Evolutionary conservation across 1,140 invertebrate species (phyloP).

Genomic region (Meteorus sp.): DNA sequence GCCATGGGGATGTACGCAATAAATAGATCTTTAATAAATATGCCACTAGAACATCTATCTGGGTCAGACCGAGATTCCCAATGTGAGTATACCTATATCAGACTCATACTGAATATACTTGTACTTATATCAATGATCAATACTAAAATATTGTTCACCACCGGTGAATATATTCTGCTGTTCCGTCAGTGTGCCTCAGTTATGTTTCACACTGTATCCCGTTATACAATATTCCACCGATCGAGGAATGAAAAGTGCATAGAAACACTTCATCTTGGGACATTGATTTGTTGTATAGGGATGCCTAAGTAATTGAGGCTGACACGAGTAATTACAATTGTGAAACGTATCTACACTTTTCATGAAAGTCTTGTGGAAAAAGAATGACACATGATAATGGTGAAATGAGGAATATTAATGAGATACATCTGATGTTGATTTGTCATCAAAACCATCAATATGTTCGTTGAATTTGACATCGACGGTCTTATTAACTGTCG

Average conservation of each 20-base stretch:
- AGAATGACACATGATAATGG: no score
- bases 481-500: slow-evolving; percentile 31
- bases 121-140: no score
- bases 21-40: slow-evolving; percentile 52
- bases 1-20: slow-evolving; percentile 36
- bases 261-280: neutral
- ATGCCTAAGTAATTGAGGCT: no score
- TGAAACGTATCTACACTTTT: no score
- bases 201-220: neutral
- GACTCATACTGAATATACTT: neutral
- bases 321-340: no score
- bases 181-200: no score
- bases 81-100: neutral
- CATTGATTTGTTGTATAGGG: neutral
- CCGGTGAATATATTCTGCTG: no score
- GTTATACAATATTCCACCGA: neutral
- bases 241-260: neutral
- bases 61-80: slow-evolving; percentile 3
- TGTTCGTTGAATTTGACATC: no score
- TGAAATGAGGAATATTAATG: no score
- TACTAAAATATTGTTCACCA: no score
- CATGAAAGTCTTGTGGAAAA: no score
- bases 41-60: slow-evolving; percentile 37
- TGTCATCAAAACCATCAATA: slow-evolving; percentile 14
- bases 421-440: neutral